phyloP scores from a whole-genome alignment of 1,140 invertebrate species.

The Diabrotica undecimpunctata region DNA sequence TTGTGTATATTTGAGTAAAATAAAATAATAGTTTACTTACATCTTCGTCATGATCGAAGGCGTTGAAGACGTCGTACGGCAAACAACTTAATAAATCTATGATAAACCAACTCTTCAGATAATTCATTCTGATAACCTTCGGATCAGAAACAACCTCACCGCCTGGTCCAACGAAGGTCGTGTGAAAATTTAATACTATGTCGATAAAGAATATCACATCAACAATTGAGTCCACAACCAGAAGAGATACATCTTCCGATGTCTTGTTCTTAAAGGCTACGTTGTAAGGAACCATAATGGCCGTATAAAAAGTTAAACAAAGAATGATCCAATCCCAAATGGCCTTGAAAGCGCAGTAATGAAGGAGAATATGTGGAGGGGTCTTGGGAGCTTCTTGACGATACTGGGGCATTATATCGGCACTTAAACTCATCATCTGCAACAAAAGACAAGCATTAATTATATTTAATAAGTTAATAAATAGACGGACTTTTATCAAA shows the following conservation, averaged over 20 bases:
- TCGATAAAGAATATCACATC: constrained; percentile 99
- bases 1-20: too few relatives aligned
- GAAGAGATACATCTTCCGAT: constrained; percentile 94
- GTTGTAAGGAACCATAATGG: constrained; percentile 99
- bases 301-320: constrained; percentile 99
- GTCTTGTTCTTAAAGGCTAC: constrained; percentile 99
- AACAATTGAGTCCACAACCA: constrained; percentile 97
- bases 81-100: constrained; percentile 98
- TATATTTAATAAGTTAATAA: too few relatives aligned
- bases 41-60: constrained; percentile 98
- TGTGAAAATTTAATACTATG: constrained; percentile 99
- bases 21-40: constrained; percentile 58
- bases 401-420: constrained; percentile 98
- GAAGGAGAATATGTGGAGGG: constrained; percentile 93
- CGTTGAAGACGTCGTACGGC: constrained; percentile 99
- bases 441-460: neutral
- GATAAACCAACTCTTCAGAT: constrained; percentile 99
- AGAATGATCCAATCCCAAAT: constrained; percentile 99
- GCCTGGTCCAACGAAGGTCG: constrained; percentile 97
- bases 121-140: constrained; percentile 96
- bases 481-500: too few relatives aligned
- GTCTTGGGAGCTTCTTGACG: constrained; percentile 99
- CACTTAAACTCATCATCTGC: constrained; percentile 94
- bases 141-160: constrained; percentile 98
- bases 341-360: constrained; percentile 98